Base-by-base conservation (phyloP, 1,140 invertebrate species). In the Calephelis virginiensis region DNA sequence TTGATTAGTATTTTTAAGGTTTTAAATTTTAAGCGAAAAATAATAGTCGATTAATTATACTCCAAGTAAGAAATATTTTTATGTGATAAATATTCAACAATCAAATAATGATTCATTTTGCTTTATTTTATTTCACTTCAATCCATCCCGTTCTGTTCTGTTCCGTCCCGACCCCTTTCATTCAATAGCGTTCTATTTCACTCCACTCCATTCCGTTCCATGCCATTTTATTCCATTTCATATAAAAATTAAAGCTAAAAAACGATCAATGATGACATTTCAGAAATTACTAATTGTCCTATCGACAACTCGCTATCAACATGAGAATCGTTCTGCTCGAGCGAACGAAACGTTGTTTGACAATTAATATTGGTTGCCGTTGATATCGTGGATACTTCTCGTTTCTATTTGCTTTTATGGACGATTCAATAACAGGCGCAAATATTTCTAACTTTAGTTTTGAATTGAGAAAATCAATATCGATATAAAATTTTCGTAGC, bases 351-450 rank as follows among this genome's bases (percentile, higher is more conserved):
- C 28, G 5, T 37, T 56, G 53, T 56, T 56, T 56, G 28, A 56
- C 53, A 56, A 56, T 56, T 56, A 37, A 56, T 56, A 28, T 6
- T 12, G 28, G 28, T 17, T 28, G 28, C 17, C 11, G 8, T 14
- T 37, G 17, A 37, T 56, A 56, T 37, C 53, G 17, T 56, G 53
- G 12, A 56, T 28, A 56, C 1, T 56, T 56, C 50, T 17, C 17
- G 5, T 56, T 56, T 17, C 10, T n/a, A 56, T 56, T 56, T 56
- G 17, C 53, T 56, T 56, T 56, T 37, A 56, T 28, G 10, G 49
- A 10, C 14, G 10, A 56, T 56, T 37, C 10, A 12, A 37, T 56
- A 37, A 37, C 53, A 8, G 17, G 53, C 12, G 53, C 4, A 56
- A 56, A 56, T 37, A 10, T 53, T 53, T 28, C 10, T 56, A 11